phyloP scores from a whole-genome alignment of 2,888 invertebrate genomes.

The Platerodrilus igneus region DNA sequence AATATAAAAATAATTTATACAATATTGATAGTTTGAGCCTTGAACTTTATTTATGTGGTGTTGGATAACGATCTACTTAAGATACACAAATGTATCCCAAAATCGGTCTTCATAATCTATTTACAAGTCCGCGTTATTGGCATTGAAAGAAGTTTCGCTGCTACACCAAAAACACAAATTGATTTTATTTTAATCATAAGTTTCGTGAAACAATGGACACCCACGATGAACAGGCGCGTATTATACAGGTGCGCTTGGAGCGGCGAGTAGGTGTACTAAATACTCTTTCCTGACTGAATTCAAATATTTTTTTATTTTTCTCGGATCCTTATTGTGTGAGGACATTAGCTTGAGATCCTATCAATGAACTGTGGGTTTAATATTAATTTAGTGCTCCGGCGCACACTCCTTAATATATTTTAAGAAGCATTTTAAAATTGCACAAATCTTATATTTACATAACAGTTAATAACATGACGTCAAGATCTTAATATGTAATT shows the following conservation, averaged over 20 bases:
- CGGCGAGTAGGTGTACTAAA: slow-evolving; percentile 47
- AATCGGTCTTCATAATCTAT: too few relatives aligned
- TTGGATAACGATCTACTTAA: too few relatives aligned
- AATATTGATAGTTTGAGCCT: too few relatives aligned
- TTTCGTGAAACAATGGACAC: slow-evolving; percentile 40
- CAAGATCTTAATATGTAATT: slow-evolving; percentile 25
- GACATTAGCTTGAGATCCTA: slow-evolving; percentile 47
- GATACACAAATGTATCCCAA: too few relatives aligned
- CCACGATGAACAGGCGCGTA: slow-evolving; percentile 32
- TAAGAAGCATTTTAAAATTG: slow-evolving; percentile 25
- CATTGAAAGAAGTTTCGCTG: too few relatives aligned
- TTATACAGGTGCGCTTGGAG: slow-evolving; percentile 43
- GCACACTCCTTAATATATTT: slow-evolving; percentile 34
- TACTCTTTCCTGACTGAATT: slow-evolving; percentile 47
- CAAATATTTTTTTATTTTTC: slow-evolving; percentile 46
- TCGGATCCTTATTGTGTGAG: slow-evolving; percentile 47
- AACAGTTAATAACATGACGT: slow-evolving; percentile 32
- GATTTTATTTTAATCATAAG: slow-evolving; percentile 37
- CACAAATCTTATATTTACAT: too few relatives aligned
- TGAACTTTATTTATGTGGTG: too few relatives aligned
- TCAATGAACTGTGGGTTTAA: slow-evolving; percentile 43
- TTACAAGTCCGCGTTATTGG: too few relatives aligned
- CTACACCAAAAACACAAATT: slow-evolving; percentile 22
- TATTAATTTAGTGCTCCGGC: slow-evolving; percentile 45
- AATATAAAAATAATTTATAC: too few relatives aligned